A percentile compares a stretch with the other conserved stretches of the same genome.
Evolutionary conservation across 2,113 vertebrate genomes (phyloP).

Genomic region (Limanda limanda): DNA sequence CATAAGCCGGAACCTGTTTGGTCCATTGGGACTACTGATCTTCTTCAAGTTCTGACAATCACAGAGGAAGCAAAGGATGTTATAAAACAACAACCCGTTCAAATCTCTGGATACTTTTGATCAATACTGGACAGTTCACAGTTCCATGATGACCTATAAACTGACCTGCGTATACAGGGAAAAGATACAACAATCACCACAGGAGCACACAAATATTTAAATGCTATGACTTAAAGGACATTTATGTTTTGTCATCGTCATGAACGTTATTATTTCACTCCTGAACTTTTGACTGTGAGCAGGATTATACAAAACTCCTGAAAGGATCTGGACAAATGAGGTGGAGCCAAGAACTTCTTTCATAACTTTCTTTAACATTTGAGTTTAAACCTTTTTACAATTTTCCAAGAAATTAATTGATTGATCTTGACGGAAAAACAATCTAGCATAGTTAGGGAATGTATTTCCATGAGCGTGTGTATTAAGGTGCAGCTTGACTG

Average conservation of each 20-base stretch:
- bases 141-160: not conserved
- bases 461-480: no score
- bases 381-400: no score
- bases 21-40: conserved; percentile 74
- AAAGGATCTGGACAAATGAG: no score
- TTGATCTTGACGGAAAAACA: no score
- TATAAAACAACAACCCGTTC: not conserved
- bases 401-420: no score
- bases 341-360: no score
- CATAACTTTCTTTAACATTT: no score
- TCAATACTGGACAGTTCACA: not conserved
- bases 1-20: conserved; percentile 83
- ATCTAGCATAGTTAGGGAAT: no score
- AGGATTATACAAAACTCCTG: no score
- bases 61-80: not conserved
- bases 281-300: no score
- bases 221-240: not conserved
- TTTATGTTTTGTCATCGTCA: not conserved
- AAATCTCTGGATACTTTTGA: not conserved
- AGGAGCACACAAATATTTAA: not conserved
- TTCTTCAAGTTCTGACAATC: conserved; percentile 80
- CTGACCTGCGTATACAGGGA: not conserved
- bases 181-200: not conserved
- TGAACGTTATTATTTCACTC: no score
- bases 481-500: no score